Evolutionary conservation across 2,797 vertebrate species (phyloP), one percentile per base, ranked within the genome.

Genomic region (Selene dorsalis): DNA sequence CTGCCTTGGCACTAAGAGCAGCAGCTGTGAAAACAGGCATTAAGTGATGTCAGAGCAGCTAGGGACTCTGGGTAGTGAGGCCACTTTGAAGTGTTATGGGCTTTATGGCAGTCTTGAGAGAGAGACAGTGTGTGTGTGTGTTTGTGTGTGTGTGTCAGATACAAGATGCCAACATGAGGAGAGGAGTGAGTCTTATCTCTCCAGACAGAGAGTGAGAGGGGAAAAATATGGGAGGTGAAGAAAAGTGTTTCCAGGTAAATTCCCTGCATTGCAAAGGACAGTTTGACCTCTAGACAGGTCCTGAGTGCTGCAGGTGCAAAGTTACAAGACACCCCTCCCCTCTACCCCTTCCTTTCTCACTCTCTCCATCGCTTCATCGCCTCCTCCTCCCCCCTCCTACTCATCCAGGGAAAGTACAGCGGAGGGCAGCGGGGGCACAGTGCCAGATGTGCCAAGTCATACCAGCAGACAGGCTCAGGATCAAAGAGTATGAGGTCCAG

Each of bases 11-110:
- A 89, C 60, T 0, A 18, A 35, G 73, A 63, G 69, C 58, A 43
- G 87, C 93, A 94, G 94, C 93, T 95, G 92, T 91, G 87, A 88
- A 95, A 95, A 95, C 91, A 95, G 84, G 73, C 87, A 66, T 68
- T 20, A 32, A 80, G 89, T 93, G 94, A 94, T 93, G 94, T 93
- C 93, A 94, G 88, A 87, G 87, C 79, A 75, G 81, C 87, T 68
- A 85, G 79, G 92, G 79, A 92, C 90, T 87, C 70, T 94, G 93
- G 93, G 92, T 90, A 86, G 74, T 77, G 26, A 78, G 75, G 64
- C 56, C 71, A 41, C 93, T 93, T 91, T 92, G 88, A 93, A 90
- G 90, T 84, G 79, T 85, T 88, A 50, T 38, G 13, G 71, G 75
- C 78, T 88, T 87, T 84, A 87, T 80, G 67, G 66, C 47, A 64